phyloP scores from a whole-genome alignment of 2,888 invertebrate species.

The Cotesia congregata region DNA sequence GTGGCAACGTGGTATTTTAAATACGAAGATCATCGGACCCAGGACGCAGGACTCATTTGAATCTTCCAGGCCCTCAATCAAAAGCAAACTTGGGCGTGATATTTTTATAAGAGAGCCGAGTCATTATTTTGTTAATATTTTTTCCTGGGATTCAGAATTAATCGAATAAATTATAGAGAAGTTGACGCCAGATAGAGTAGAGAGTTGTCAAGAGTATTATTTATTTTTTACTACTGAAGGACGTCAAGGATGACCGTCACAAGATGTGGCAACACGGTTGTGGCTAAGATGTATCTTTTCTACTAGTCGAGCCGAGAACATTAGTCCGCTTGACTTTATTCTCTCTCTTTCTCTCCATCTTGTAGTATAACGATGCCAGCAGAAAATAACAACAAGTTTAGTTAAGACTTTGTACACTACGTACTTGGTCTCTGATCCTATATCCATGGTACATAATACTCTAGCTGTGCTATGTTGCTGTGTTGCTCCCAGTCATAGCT shows the following conservation, averaged over 20 bases:
- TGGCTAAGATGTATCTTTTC: conserved; percentile 32
- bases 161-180: neutral
- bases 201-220: neutral
- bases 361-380: neutral
- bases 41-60: neutral
- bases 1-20: conserved; percentile 45
- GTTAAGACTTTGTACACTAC: neutral
- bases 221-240: conserved; percentile 21
- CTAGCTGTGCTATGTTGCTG: neutral
- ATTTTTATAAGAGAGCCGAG: too few species aligned
- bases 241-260: conserved; percentile 37
- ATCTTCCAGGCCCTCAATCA: neutral
- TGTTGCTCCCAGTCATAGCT: neutral
- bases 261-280: conserved; percentile 38
- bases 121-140: too few species aligned
- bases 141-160: neutral
- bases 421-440: conserved; percentile 12
- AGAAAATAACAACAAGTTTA: conserved; percentile 14
- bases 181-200: neutral
- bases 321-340: conserved; percentile 36
- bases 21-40: conserved; percentile 8
- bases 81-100: neutral
- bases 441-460: neutral
- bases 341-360: neutral
- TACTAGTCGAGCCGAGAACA: conserved; percentile 41